Evolutionary conservation across 37 sponge, comb jelly and placozoan species (phyloP).

Genomic region (Haliclona indistincta): DNA sequence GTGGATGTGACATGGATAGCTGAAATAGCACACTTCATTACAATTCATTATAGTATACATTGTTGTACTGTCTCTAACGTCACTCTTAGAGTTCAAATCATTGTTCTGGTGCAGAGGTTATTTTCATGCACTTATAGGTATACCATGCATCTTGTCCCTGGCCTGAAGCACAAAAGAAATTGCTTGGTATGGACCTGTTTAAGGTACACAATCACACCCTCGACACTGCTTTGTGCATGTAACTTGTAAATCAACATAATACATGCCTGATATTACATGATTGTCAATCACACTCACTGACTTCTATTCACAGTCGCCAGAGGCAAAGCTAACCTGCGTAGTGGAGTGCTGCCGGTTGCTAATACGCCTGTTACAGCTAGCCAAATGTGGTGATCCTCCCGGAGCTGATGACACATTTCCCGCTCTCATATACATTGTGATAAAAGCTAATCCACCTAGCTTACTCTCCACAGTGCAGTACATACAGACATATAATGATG

Average conservation of each 20-base stretch:
- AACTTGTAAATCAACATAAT: not conserved
- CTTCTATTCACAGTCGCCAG: conserved; percentile 69
- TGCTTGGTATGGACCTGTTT: conserved; percentile 43
- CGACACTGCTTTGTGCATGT: not conserved
- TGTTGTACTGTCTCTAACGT: no score
- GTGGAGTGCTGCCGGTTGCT: conserved; percentile 69
- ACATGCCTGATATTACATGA: not conserved
- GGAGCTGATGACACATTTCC: conserved; percentile 95
- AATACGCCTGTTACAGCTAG: conserved; percentile 69
- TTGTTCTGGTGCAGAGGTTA: no score
- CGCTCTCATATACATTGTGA: conserved; percentile 81
- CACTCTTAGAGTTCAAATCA: no score
- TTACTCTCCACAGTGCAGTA: conserved; percentile 86
- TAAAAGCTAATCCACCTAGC: conserved; percentile 87
- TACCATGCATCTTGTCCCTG: conserved; percentile 79
- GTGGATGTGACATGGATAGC: no score
- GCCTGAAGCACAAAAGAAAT: conserved; percentile 63
- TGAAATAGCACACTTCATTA: no score
- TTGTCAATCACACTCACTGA: not conserved
- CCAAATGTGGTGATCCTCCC: conserved; percentile 60
- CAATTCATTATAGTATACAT: no score
- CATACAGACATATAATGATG: conserved; percentile 68
- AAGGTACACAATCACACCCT: conserved; percentile 54
- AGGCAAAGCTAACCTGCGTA: conserved; percentile 79
- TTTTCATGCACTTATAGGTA: conserved; percentile 50